A percentile compares a stretch with the other conserved stretches of the same genome.
Conservation (phyloP, 1,140 invertebrate species). For the Hypsibius dujardini region DNA sequence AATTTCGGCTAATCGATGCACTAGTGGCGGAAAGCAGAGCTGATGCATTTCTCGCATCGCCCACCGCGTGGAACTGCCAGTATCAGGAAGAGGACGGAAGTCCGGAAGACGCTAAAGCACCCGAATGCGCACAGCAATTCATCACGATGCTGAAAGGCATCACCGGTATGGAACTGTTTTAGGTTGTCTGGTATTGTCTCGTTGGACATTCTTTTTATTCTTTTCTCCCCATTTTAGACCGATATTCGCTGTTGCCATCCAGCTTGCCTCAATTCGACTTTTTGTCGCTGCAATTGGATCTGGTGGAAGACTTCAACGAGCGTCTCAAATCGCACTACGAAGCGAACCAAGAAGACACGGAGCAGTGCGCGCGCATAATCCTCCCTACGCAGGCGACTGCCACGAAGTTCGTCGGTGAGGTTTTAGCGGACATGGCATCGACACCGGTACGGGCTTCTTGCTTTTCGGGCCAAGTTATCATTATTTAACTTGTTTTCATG, state of each 20-base stretch:
- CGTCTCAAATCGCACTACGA: not conserved
- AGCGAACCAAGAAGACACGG: not conserved
- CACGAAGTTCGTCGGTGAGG: not conserved
- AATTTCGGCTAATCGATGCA: not conserved
- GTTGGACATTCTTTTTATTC: not conserved
- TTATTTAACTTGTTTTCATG: not conserved
- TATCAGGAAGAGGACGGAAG: not conserved
- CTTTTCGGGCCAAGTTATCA: not conserved
- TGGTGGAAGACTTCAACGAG: not conserved
- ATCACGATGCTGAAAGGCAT: not conserved
- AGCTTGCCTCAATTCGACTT: not conserved
- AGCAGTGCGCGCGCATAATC: not conserved
- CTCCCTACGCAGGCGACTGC: not conserved
- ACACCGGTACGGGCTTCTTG: not conserved
- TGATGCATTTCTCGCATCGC: not conserved
- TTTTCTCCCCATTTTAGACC: not conserved
- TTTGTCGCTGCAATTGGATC: not conserved
- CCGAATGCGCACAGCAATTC: not conserved
- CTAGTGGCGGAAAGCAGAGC: not conserved
- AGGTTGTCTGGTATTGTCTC: not conserved
- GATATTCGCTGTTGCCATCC: not conserved
- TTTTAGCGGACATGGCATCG: not conserved
- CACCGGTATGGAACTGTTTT: not conserved
- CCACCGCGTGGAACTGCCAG: not conserved
- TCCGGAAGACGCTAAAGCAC: constrained; percentile 6